Conservation (phyloP, 2,113 vertebrate genomes). For the Onychostruthus taczanowskii region DNA sequence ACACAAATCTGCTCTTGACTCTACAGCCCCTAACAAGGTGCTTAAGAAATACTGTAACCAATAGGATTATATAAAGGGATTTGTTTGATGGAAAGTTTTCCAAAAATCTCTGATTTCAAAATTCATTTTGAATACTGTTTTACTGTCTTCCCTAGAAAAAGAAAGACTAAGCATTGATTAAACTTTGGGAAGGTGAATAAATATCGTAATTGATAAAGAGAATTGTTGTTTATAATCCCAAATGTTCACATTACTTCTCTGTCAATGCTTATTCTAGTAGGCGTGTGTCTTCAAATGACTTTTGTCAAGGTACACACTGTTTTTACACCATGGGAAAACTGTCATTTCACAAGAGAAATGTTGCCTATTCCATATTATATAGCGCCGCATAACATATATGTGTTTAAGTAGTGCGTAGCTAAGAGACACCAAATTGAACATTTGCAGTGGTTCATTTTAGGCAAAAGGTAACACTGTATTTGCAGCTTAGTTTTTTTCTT, state of each 20-base stretch:
- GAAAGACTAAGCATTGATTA: neutral
- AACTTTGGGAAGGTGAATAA: neutral
- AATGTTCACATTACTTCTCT: neutral
- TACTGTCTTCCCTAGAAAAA: neutral
- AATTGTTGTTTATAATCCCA: neutral
- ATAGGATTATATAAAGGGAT: neutral
- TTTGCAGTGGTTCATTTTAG: neutral
- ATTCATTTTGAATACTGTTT: neutral
- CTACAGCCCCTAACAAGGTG: neutral
- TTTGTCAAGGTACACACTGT: neutral
- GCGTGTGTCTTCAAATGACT: neutral
- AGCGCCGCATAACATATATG: fast-evolving
- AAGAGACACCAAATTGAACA: neutral
- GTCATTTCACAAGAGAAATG: neutral
- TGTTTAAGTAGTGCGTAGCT: neutral
- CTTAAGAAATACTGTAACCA: neutral
- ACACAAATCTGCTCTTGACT: neutral
- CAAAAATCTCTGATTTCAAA: neutral
- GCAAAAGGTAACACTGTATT: neutral
- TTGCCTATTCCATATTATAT: neutral
- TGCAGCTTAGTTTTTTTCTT: neutral
- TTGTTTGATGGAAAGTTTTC: neutral
- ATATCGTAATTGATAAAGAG: neutral
- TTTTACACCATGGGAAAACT: neutral
- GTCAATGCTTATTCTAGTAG: neutral